Conservation (phyloP, 1,140 invertebrate species). For the Dreissena rostriformis region DNA sequence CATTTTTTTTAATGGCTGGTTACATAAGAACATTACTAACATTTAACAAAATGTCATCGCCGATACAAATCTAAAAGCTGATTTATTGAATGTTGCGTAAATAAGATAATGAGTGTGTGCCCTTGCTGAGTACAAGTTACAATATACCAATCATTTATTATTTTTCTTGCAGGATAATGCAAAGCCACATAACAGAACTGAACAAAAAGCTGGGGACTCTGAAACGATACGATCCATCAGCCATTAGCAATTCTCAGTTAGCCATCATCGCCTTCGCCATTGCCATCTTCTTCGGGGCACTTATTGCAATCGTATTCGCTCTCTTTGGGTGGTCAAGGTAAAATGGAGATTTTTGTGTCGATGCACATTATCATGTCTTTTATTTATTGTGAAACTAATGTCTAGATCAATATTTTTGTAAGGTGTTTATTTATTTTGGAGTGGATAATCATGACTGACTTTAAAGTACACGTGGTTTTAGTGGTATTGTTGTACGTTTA, state of each 20-base stretch:
- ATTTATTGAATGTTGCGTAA: too few relatives aligned
- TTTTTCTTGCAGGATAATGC: not conserved
- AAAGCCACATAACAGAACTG: not conserved
- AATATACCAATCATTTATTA: too few relatives aligned
- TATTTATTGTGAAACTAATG: not conserved
- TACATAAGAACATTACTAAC: not conserved
- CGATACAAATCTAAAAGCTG: too few relatives aligned
- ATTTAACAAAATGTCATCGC: not conserved
- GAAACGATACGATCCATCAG: constrained; percentile 20
- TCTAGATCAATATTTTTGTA: not conserved
- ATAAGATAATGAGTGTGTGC: too few relatives aligned
- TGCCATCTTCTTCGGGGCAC: constrained; percentile 39
- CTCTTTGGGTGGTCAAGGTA: constrained; percentile 25
- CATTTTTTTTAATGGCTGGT: not conserved
- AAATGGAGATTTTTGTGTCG: not conserved
- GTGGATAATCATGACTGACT: too few relatives aligned
- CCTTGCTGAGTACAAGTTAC: too few relatives aligned
- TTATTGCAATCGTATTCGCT: constrained; percentile 13
- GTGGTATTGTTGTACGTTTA: too few relatives aligned
- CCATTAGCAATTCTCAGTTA: constrained; percentile 25
- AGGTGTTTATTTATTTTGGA: too few relatives aligned
- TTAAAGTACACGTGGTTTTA: too few relatives aligned
- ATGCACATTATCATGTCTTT: not conserved
- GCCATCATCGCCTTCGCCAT: constrained; percentile 30
- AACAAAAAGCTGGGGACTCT: not conserved